Base-by-base conservation (phyloP, 2,797 vertebrate genomes). In the Microctenopoma steveboyesi region DNA sequence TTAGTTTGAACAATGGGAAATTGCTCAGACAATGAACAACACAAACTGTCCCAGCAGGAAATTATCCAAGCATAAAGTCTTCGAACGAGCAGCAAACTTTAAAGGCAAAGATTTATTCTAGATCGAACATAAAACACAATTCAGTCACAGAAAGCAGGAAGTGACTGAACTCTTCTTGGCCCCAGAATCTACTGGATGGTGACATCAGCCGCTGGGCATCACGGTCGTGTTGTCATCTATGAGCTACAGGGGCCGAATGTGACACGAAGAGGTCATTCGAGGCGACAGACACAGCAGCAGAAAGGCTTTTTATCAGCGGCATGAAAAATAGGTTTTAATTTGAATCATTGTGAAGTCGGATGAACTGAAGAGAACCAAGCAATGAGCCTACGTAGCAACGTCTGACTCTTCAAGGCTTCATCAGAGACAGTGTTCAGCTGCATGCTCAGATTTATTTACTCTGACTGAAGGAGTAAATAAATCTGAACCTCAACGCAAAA, bases 201-300 rank as follows among this genome's bases (percentile, higher is more conserved):
- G 84, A 83, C 88, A 83, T 84, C 86, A 79, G 78, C 63, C 22
- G 60, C 52, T 7, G 22, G 42, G 74, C 56, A 53, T 78, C 78
- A 72, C 67, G 33, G 66, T 27, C 4, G 42, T 83, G 84, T n/a
- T 53, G 71, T 90, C 86, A 83, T 86, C 77, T 40, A 18, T 59
- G 47, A 47, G 58, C 48, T 16, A 16, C 65, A 60, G 47, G 50
- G 68, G 37, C 47, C 27, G 53, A 28, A 57, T 48, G 52, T 8
- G 58, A 65, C 28, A 3, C 15, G 0, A 72, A 47, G 72, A 81
- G 82, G 81, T 89, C 82, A 81, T 42, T 35, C 64, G 11, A 69
- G 77, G 83, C 52, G 65, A 88, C 73, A 27, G 49, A 64, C 64
- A 54, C 47, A 7, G 4, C 58, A 54, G 48, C 73, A 81, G 64